These are phyloP conservation scores for Glareola pratincola DNA, from an alignment of 2,113 vertebrate species.

Conservation along the genomic window DNA sequence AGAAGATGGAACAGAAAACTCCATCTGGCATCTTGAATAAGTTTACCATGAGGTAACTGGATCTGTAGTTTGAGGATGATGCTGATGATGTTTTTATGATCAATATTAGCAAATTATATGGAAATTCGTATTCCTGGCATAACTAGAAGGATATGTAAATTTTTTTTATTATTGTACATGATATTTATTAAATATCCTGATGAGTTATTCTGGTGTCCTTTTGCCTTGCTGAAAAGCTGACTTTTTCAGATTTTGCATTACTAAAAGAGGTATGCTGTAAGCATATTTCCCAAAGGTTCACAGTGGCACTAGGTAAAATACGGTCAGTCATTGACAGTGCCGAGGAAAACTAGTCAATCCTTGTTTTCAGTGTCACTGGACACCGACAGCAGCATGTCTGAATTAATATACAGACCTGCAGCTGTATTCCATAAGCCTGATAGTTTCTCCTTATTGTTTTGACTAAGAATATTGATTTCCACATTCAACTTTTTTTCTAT, in stretches of 20 bases:
- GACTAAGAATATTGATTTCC: not conserved
- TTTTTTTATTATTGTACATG: not conserved
- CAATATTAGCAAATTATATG: not conserved
- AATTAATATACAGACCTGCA: not conserved
- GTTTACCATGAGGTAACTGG: not conserved
- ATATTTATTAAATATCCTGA: not conserved
- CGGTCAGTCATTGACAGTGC: not conserved
- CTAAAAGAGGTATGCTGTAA: not conserved
- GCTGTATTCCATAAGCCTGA: not conserved
- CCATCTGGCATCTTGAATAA: not conserved
- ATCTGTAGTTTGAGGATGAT: not conserved
- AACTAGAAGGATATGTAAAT: not conserved
- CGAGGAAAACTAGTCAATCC: not conserved
- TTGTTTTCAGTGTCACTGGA: slow-evolving; percentile 5
- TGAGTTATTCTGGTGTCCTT: not conserved
- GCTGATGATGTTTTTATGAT: not conserved
- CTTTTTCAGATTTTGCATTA: not conserved
- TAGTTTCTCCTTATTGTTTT: not conserved
- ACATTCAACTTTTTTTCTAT: not conserved
- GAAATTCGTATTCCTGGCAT: not conserved
- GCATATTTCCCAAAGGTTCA: not conserved
- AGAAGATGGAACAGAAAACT: not conserved
- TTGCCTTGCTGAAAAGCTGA: not conserved
- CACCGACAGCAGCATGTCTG: not conserved
- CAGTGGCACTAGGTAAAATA: not conserved